These are phyloP conservation scores for Corbicula japonica DNA, from an alignment of 2,888 invertebrate species.

Conservation along the genomic window DNA sequence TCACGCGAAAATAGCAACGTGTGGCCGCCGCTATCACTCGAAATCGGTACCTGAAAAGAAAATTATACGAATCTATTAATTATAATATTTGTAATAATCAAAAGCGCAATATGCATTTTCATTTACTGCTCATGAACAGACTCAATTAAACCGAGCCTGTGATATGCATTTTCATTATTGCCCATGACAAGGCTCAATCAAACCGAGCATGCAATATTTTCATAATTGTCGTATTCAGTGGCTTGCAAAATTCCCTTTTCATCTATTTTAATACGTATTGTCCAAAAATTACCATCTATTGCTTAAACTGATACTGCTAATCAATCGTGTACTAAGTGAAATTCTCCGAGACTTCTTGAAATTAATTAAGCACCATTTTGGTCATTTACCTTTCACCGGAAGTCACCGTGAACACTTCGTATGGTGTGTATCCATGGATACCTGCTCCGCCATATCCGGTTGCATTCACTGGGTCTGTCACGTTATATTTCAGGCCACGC, in stretches of 20 bases:
- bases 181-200: too few species aligned
- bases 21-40: slow-evolving; percentile 70
- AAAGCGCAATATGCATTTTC: background rate
- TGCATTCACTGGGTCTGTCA: slow-evolving; percentile 34
- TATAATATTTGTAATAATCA: background rate
- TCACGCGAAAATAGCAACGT: slow-evolving; percentile 65
- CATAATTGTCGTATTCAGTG: too few species aligned
- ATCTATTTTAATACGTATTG: too few species aligned
- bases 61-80: background rate
- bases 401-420: slow-evolving; percentile 41
- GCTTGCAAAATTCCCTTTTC: too few species aligned
- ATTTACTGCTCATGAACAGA: background rate
- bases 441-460: slow-evolving; percentile 21
- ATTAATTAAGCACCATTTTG: too few species aligned
- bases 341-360: too few species aligned
- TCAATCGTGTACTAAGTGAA: too few species aligned
- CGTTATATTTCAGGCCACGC: slow-evolving; percentile 51
- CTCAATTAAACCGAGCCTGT: too few species aligned
- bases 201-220: too few species aligned
- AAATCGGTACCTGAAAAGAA: slow-evolving; percentile 65
- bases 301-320: too few species aligned
- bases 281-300: too few species aligned
- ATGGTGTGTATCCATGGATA: slow-evolving; percentile 64
- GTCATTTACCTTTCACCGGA: background rate
- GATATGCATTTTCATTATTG: too few species aligned